Percentiles rank a stretch among this genome's conserved stretches.
Conservation (phyloP, 2,113 vertebrate species). For the Larimichthys polyactis region DNA sequence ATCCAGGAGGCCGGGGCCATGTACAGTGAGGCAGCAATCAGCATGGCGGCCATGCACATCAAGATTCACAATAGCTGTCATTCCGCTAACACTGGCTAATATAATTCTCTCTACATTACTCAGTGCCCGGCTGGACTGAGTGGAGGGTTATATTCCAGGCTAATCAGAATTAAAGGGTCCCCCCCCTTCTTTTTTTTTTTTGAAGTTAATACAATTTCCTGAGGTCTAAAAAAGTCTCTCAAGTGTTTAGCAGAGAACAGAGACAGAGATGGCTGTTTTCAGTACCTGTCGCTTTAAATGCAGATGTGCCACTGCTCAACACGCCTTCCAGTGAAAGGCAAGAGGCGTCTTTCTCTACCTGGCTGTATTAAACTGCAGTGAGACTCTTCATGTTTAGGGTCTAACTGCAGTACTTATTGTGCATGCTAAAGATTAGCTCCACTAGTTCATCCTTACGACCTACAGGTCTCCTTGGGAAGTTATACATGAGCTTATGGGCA, state of each 20-base stretch:
- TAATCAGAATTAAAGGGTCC: conserved; percentile 56
- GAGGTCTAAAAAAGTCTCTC: conserved; percentile 10
- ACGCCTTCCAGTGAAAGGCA: not conserved
- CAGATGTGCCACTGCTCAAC: conserved; percentile 20
- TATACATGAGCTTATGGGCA: not conserved
- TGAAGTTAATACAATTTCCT: conserved; percentile 33
- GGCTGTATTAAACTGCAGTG: not conserved
- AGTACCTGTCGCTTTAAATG: conserved; percentile 22
- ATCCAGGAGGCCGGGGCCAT: conserved; percentile 76
- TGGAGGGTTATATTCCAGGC: conserved; percentile 49
- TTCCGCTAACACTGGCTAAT: conserved; percentile 78
- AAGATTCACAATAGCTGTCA: conserved; percentile 82
- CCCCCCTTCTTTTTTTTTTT: no score
- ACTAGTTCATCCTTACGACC: conserved; percentile 39
- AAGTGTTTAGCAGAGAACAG: conserved; percentile 17
- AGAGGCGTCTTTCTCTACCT: not conserved
- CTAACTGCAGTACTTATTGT: not conserved
- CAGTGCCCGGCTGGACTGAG: conserved; percentile 54
- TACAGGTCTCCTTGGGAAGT: conserved; percentile 31
- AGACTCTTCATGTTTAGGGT: not conserved
- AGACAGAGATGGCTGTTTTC: conserved; percentile 1
- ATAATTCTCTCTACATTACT: conserved; percentile 68
- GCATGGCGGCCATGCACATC: conserved; percentile 77
- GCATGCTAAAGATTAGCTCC: conserved; percentile 14
- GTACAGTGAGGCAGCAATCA: conserved; percentile 83